These are phyloP conservation scores for Anhinga anhinga DNA, from an alignment of 2,113 vertebrate genomes.

Conservation along the genomic window DNA sequence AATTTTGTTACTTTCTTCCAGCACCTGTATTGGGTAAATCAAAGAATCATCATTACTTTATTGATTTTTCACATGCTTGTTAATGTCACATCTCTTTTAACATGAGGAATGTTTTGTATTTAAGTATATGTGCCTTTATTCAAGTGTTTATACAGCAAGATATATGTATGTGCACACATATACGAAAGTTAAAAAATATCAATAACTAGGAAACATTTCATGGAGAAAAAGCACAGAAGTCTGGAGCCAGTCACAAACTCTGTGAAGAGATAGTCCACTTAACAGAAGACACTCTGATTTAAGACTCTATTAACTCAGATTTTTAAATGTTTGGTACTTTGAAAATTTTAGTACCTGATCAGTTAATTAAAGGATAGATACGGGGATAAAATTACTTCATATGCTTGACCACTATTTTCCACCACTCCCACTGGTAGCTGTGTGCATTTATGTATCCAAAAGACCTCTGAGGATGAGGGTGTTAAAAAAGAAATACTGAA, in stretches of 20 bases:
- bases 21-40: fast-evolving
- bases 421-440: background rate
- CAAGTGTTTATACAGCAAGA: background rate
- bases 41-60: background rate
- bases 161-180: fast-evolving
- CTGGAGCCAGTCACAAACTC: background rate
- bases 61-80: background rate
- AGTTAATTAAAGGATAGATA: background rate
- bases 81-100: background rate
- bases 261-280: background rate
- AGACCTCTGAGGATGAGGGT: background rate
- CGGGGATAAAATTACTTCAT: background rate
- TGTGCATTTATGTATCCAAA: background rate
- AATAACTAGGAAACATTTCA: background rate
- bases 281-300: background rate
- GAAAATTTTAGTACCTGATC: background rate
- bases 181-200: background rate
- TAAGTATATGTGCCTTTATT: background rate
- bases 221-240: background rate
- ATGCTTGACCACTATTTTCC: background rate
- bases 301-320: background rate
- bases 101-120: fast-evolving
- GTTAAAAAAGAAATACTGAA: background rate
- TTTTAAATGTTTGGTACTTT: background rate
- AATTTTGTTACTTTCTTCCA: background rate